Conservation (phyloP, 2,888 invertebrate species). For the Drosophila meridionalis region DNA sequence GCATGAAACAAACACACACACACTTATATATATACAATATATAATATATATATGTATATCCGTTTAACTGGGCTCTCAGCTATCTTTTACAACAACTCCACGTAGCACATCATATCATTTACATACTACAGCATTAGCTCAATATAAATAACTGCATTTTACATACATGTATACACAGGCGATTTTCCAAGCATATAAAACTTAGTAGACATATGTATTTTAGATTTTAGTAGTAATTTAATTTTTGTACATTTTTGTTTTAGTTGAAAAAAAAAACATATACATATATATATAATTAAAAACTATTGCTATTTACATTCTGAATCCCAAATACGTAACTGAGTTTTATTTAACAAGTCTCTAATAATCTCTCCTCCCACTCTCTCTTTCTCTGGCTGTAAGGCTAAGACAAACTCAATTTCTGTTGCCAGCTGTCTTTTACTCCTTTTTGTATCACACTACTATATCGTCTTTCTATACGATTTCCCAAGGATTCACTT, state of each 20-base stretch:
- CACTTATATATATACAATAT: slow-evolving; percentile 12
- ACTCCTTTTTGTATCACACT: not conserved
- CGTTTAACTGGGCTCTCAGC: slow-evolving; percentile 32
- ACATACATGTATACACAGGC: slow-evolving; percentile 30
- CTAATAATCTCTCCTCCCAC: not conserved
- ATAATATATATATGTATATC: slow-evolving; percentile 24
- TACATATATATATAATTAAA: slow-evolving; percentile 51
- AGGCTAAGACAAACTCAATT: not conserved
- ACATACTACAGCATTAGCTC: slow-evolving; percentile 47
- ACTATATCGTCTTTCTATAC: not conserved
- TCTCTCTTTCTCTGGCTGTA: not conserved
- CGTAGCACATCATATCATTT: slow-evolving; percentile 65
- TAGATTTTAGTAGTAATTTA: slow-evolving; percentile 60
- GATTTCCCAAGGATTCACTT: slow-evolving; percentile 10
- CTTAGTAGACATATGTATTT: slow-evolving; percentile 54
- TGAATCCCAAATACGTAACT: slow-evolving; percentile 60
- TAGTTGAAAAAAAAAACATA: slow-evolving; percentile 59
- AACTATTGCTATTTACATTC: slow-evolving; percentile 76
- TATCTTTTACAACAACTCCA: slow-evolving; percentile 36
- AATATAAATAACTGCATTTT: slow-evolving; percentile 46
- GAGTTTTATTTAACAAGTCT: slow-evolving; percentile 27
- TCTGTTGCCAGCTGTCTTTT: not conserved
- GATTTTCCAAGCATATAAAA: slow-evolving; percentile 53
- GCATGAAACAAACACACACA: slow-evolving; percentile 43
- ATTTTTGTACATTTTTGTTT: slow-evolving; percentile 78